These are phyloP conservation scores for Picus viridis DNA, from an alignment of 2,797 vertebrate genomes.

Conservation along the genomic window DNA sequence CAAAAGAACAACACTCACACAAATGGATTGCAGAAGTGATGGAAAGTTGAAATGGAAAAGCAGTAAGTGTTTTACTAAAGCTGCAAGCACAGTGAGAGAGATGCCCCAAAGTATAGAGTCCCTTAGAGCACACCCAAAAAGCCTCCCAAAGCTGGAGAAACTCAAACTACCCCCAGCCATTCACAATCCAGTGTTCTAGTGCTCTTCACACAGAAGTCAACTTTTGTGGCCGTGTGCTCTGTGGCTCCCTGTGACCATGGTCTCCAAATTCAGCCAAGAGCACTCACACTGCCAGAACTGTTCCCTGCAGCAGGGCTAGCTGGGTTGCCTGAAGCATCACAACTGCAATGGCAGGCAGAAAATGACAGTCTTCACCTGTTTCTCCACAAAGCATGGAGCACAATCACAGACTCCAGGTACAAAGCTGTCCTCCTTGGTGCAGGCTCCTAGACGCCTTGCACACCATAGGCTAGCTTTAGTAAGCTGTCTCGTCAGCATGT, in stretches of 20 bases:
- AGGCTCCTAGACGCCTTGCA: not conserved
- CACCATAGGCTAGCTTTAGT: not conserved
- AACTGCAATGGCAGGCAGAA: not conserved
- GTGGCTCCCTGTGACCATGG: too few species aligned
- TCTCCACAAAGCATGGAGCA: not conserved
- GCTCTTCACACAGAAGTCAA: not conserved
- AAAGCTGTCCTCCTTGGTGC: not conserved
- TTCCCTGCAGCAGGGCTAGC: not conserved
- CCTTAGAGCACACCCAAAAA: too few species aligned
- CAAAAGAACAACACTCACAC: too few species aligned
- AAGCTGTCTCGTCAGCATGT: not conserved
- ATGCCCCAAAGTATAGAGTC: too few species aligned
- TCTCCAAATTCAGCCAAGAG: not conserved
- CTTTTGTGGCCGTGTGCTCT: rapidly evolving
- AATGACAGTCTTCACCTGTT: not conserved
- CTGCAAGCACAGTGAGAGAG: too few species aligned
- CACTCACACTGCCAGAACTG: not conserved
- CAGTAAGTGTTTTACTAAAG: too few species aligned
- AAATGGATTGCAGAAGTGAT: too few species aligned
- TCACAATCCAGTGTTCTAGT: not conserved
- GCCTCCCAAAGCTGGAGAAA: not conserved
- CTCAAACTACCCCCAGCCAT: not conserved
- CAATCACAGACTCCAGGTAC: not conserved
- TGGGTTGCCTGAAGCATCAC: not conserved
- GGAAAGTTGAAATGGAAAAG: too few species aligned